Evolutionary conservation across 1,140 invertebrate species (phyloP).

Genomic region (Drosophila sulfurigaster): DNA sequence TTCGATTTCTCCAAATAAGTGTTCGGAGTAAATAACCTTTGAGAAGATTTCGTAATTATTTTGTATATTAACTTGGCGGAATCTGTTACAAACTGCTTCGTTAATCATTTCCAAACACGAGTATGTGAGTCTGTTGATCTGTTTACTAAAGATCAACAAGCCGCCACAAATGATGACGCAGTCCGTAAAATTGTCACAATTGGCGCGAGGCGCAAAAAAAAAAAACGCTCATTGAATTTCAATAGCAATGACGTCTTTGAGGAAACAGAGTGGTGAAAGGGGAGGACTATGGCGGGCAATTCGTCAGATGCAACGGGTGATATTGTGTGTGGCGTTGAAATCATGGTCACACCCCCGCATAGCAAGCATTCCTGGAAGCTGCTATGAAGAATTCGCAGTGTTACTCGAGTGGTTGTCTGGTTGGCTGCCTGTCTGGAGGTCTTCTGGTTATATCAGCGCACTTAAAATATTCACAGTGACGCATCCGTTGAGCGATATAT

Average conservation of each 20-base stretch:
- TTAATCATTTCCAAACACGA: slow-evolving; percentile 66
- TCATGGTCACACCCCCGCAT: slow-evolving; percentile 72
- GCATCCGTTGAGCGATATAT: slow-evolving; percentile 65
- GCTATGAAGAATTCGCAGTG: slow-evolving; percentile 43
- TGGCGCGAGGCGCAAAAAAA: slow-evolving; percentile 34
- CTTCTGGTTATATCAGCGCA: slow-evolving; percentile 70
- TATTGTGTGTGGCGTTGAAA: slow-evolving; percentile 5
- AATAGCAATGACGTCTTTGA: slow-evolving; percentile 46
- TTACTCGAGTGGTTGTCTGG: slow-evolving; percentile 48
- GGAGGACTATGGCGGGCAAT: neutral
- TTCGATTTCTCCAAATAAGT: too few species aligned
- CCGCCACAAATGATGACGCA: slow-evolving; percentile 73
- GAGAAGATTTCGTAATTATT: neutral
- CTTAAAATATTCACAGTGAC: slow-evolving; percentile 79
- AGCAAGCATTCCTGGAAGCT: slow-evolving; percentile 70
- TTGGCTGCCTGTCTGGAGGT: slow-evolving; percentile 41
- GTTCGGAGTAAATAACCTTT: too few species aligned
- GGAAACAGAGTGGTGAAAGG: neutral
- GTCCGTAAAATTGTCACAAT: slow-evolving; percentile 74
- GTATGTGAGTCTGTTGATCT: neutral
- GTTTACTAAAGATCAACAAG: slow-evolving; percentile 38
- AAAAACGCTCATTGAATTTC: slow-evolving; percentile 72
- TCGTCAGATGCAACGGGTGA: neutral
- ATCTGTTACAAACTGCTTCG: slow-evolving; percentile 10
- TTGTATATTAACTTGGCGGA: neutral